These are phyloP conservation scores for Lordiphosa fenestrarum DNA, from an alignment of 2,888 invertebrate genomes.

Conservation along the genomic window DNA sequence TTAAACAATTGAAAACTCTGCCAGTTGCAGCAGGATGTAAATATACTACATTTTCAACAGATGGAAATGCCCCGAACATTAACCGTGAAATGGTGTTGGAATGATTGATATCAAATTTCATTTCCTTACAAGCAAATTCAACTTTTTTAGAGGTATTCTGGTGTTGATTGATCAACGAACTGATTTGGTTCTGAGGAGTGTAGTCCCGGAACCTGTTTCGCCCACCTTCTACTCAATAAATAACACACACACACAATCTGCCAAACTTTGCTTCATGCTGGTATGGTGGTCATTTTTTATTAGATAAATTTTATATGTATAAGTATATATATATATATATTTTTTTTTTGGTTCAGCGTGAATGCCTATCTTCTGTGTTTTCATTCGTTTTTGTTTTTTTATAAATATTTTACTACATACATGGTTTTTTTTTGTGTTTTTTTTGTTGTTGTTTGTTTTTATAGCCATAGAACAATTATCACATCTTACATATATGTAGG, in stretches of 20 bases:
- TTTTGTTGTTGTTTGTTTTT: conserved; percentile 15
- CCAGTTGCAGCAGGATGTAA: too few relatives aligned
- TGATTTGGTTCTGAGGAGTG: too few relatives aligned
- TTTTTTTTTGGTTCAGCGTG: conserved; percentile 25
- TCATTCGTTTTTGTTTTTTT: conserved; percentile 4
- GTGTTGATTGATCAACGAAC: too few relatives aligned
- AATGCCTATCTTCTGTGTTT: conserved; percentile 16
- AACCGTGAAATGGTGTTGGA: too few relatives aligned
- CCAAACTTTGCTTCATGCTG: conserved; percentile 33
- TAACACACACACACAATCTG: conserved; percentile 1
- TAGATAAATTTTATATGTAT: conserved; percentile 22
- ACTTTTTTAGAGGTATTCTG: too few relatives aligned
- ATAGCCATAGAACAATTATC: conserved; percentile 72
- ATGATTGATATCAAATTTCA: too few relatives aligned
- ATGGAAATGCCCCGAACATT: too few relatives aligned
- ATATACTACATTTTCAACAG: too few relatives aligned
- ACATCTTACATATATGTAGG: conserved; percentile 67
- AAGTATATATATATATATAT: conserved; percentile 30
- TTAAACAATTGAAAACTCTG: too few relatives aligned
- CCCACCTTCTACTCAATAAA: conserved; percentile 1
- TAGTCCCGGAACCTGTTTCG: not conserved
- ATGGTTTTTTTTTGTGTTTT: not conserved
- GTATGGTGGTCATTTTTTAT: conserved; percentile 67
- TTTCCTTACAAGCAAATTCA: too few relatives aligned
- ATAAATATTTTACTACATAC: conserved; percentile 8